Evolutionary conservation across 2,888 invertebrate species (phyloP), one percentile per base, ranked within the genome.

Genomic region (Ophioninae sp.): DNA sequence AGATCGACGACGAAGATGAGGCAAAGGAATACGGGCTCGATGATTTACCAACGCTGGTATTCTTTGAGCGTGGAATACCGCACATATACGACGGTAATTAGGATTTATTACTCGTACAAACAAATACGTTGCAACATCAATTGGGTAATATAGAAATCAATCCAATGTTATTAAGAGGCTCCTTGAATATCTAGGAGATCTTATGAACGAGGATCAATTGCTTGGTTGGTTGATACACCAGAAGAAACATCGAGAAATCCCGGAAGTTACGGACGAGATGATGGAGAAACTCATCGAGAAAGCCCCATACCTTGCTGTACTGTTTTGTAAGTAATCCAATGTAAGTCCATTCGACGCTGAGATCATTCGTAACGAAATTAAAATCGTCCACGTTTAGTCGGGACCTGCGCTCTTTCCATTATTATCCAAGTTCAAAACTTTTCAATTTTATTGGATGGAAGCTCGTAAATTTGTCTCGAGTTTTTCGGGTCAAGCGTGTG

Each of bases 251-350:
- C 96, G 96, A 81, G 97, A 98, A 94, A 98, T 98, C 88, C 97
- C 98, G 68, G 97, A 97, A 93, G 96, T 98, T 30, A 98, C 98
- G 8, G 97, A 98, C 91, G 97, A 98, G 94, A 98, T 98, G 97
- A 96, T 98, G 95, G 98, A 98, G 88, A 96, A 97, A 91, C 94
- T 98, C 62, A 96, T 98, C 85, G 97, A 97, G 87, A 96, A 94
- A 73, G 95, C 96, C 37, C 95, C 96, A 81, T 97, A 96, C 91
- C 94, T 98, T 87, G 98, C 98, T 77, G 98, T 98, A 87, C 95
- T 98, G 88, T 98, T 98, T 93, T 98, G 98, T 98, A 94, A 96
- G 97, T 95, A 85, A 88, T 88, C 86, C 83, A 82, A 86, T 85
- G 85, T 86, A 86, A 86, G 86, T 86, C 82, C 64, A 70, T 80